Evolutionary conservation across 2,888 invertebrate species (phyloP).

Genomic region (Drosophila pseudotalamancana): DNA sequence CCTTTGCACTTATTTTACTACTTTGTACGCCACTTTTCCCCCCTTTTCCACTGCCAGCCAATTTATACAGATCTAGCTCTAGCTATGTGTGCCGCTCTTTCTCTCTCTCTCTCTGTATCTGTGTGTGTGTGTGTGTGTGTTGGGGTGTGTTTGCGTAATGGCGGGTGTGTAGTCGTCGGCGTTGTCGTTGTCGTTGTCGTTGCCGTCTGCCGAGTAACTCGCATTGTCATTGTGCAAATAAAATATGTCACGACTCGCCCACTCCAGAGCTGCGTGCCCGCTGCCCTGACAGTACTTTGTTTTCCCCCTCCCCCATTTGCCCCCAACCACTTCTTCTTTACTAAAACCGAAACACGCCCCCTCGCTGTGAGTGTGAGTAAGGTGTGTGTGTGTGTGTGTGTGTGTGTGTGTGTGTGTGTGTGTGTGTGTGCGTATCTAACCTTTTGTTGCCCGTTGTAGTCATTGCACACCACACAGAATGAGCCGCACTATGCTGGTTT

Average conservation of each 20-base stretch:
- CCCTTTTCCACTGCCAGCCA: slow-evolving; percentile 13
- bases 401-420: slow-evolving; percentile 26
- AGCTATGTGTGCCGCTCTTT: slow-evolving; percentile 17
- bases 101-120: too few species aligned
- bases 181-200: slow-evolving; percentile 34
- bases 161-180: slow-evolving; percentile 56
- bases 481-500: slow-evolving; percentile 56
- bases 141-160: slow-evolving; percentile 76
- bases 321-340: slow-evolving; percentile 1
- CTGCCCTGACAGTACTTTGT: slow-evolving; percentile 41
- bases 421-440: slow-evolving; percentile 54
- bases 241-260: slow-evolving; percentile 81
- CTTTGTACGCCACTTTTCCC: slow-evolving; percentile 55
- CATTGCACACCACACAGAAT: slow-evolving; percentile 67
- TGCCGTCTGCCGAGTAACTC: slow-evolving; percentile 67
- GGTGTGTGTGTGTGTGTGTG: slow-evolving; percentile 19
- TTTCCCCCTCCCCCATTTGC: slow-evolving; percentile 4
- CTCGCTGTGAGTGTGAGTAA: slow-evolving; percentile 27
- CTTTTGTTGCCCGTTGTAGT: slow-evolving; percentile 74
- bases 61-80: slow-evolving; percentile 38
- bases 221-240: slow-evolving; percentile 81
- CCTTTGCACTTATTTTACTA: slow-evolving; percentile 81
- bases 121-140: slow-evolving; percentile 30
- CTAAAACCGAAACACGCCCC: slow-evolving; percentile 65
- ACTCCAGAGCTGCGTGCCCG: slow-evolving; percentile 44